Base-by-base conservation (phyloP, 1,140 invertebrate species). In the Portunus trituberculatus region DNA sequence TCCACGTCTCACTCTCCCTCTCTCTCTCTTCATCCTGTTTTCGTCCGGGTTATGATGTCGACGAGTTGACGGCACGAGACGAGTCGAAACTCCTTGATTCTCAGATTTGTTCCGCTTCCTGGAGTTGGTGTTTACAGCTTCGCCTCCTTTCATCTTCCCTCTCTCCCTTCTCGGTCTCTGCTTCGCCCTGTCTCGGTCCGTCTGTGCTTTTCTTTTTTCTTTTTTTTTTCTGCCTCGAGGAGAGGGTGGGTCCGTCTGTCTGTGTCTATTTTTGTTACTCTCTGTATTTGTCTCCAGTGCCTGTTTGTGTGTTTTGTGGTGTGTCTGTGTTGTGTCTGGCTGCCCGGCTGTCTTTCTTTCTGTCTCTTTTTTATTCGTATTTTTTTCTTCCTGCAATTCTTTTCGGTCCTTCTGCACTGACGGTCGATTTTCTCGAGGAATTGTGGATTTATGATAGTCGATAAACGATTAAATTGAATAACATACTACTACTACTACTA, bases 311-410 rank as follows among this genome's bases (percentile, higher is more conserved):
- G 52, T 59, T 59, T 59, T 59, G 3, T 59, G 3, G 12, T 0
- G 52, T 59, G 52, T 10, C 52, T 20, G 52, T 59, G 52, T 59
- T 59, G 52, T 59, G 52, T 59, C 52, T 59, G 52, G 10, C 52
- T 59, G 52, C 0, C 52, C 16, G 10, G 52, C 67, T 76, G 12
- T 76, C 31, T 46, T 2, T 87, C 84, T 87, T 2, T 87, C 84
- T 87, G n/a, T 87, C 84, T 87, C 32, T 87, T 31, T 46, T 87
- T 28, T 87, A 3, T 87, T 46, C 32, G 6, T 87, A 4, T 87
- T 28, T 87, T n/a, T 87, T n/a, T 87, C 31, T 87, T n/a, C 25
- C 31, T 87, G n/a, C 39, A n/a, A 59, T 76, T 76, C 67, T n/a
- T n/a, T n/a, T n/a, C 7, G 12, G 0, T 76, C n/a, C 25, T n/a